These are phyloP conservation scores for Hystrix cristata DNA, from an alignment of 2,113 vertebrate species.

Conservation along the genomic window DNA sequence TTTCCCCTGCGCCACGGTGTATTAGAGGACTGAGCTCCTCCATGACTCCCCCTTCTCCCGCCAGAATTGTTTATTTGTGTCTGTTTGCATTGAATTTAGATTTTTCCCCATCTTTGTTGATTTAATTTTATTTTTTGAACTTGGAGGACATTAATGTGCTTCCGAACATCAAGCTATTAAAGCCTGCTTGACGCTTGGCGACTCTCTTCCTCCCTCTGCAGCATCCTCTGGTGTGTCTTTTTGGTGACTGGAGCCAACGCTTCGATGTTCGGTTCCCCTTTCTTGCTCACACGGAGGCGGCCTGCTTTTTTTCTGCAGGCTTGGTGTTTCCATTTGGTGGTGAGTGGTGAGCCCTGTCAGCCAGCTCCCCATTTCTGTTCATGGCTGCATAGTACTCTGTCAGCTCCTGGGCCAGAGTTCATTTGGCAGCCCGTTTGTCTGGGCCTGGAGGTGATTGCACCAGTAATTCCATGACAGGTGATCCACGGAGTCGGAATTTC, in stretches of 20 bases:
- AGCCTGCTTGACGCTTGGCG: background rate
- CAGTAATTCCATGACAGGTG: background rate
- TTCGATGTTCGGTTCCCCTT: background rate
- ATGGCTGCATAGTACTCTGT: background rate
- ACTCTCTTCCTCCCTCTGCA: background rate
- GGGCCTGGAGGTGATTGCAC: no score
- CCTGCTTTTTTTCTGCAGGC: background rate
- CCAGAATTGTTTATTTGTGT: background rate
- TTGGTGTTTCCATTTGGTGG: background rate
- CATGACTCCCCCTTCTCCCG: background rate
- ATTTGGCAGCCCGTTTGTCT: background rate
- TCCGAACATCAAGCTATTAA: background rate
- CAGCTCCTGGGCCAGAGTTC: accelerated
- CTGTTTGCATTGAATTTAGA: background rate
- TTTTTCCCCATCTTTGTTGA: background rate
- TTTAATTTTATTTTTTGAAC: background rate
- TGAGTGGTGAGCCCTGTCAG: accelerated
- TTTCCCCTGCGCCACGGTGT: background rate
- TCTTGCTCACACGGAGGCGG: background rate
- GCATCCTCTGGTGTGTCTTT: background rate
- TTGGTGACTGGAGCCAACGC: background rate
- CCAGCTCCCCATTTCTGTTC: background rate
- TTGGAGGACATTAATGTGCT: background rate
- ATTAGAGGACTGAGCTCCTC: background rate
- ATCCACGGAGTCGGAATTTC: background rate